Evolutionary conservation across 2,797 vertebrate genomes (phyloP).

Genomic region (Acanthis flammea): DNA sequence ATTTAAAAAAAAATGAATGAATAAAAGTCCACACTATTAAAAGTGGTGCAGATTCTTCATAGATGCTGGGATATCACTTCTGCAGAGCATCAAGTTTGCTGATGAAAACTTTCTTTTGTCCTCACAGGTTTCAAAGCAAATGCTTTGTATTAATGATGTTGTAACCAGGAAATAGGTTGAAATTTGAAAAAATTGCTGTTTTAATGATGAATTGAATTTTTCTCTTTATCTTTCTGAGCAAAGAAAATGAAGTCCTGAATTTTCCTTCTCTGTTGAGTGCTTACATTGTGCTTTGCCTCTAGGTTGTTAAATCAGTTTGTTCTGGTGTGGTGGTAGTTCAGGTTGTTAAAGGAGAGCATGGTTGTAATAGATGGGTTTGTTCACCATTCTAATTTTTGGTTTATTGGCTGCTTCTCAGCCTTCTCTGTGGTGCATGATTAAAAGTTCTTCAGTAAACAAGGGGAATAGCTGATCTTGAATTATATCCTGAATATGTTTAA

Average conservation of each 20-base stretch:
- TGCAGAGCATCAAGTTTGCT: neutral
- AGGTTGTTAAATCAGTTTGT: constrained; percentile 13
- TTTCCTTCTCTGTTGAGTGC: constrained; percentile 34
- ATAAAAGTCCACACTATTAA: neutral
- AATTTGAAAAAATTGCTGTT: neutral
- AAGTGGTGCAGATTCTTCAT: neutral
- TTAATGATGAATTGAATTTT: constrained; percentile 1
- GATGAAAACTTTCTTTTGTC: constrained; percentile 17
- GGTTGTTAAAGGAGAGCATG: constrained; percentile 13
- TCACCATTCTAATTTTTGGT: neutral
- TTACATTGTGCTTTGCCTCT: neutral
- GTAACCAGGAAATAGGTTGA: neutral
- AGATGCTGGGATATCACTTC: neutral
- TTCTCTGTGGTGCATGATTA: constrained; percentile 1
- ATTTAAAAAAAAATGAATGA: neutral
- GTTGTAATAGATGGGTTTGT: constrained; percentile 17
- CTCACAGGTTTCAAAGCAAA: neutral
- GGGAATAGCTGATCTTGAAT: neutral
- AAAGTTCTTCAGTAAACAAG: neutral
- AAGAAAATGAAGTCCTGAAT: neutral
- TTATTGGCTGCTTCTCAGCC: constrained; percentile 18
- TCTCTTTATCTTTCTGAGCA: neutral
- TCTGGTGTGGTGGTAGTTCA: constrained; percentile 11
- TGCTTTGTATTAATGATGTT: neutral
- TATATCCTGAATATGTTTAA: neutral